Percentiles rank a stretch among this genome's conserved stretches.
Evolutionary conservation across 2,888 invertebrate genomes (phyloP).

Genomic region (Oligia strigilis): DNA sequence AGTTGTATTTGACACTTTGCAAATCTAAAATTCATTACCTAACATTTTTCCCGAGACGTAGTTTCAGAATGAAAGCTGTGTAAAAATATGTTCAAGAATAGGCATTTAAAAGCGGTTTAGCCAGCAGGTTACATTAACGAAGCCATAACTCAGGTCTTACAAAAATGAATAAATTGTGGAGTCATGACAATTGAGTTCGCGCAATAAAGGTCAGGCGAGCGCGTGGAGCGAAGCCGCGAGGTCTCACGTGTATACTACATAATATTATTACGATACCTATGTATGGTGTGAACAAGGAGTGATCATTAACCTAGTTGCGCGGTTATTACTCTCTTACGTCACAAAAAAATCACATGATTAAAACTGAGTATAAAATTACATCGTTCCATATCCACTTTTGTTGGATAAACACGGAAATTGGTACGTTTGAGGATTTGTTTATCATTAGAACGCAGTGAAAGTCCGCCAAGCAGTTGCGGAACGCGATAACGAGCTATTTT

Average conservation of each 20-base stretch:
- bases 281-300: conserved; percentile 62
- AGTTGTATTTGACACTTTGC: background rate
- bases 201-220: conserved; percentile 22
- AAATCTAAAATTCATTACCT: background rate
- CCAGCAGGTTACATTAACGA: conserved; percentile 23
- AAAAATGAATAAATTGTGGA: conserved; percentile 47
- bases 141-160: conserved; percentile 27
- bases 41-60: background rate
- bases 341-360: conserved; percentile 57
- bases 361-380: conserved; percentile 43
- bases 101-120: conserved; percentile 8
- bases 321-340: conserved; percentile 54
- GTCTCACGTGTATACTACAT: conserved; percentile 42
- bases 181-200: conserved; percentile 45
- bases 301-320: conserved; percentile 64
- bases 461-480: conserved; percentile 51
- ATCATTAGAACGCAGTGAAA: conserved; percentile 58
- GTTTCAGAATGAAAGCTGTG: background rate
- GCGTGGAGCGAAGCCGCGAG: conserved; percentile 13
- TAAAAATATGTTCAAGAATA: background rate
- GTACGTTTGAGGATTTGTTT: conserved; percentile 28
- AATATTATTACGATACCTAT: conserved; percentile 52
- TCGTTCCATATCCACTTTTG: conserved; percentile 24
- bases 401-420: conserved; percentile 21
- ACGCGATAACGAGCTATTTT: conserved; percentile 61